These are phyloP conservation scores for Gryllus longicercus DNA, from an alignment of 2,888 invertebrate species.

Conservation along the genomic window DNA sequence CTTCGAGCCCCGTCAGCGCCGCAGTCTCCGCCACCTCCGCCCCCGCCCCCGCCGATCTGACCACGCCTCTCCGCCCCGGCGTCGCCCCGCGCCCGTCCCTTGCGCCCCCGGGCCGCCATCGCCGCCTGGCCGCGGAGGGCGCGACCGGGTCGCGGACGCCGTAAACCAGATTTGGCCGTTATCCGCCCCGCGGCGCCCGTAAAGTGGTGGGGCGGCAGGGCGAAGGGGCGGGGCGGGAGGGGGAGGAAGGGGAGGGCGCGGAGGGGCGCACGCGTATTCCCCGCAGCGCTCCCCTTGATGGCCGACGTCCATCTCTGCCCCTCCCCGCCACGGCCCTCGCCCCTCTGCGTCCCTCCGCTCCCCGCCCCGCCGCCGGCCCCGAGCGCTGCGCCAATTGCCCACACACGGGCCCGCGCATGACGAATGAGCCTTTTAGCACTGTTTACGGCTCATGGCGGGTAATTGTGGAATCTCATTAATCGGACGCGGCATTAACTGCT, in stretches of 20 bases:
- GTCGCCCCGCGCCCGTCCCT: background rate
- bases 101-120: background rate
- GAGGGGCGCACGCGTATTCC: background rate
- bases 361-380: too few relatives aligned
- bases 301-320: background rate
- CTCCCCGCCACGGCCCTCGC: too few relatives aligned
- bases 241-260: background rate
- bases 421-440: too few relatives aligned
- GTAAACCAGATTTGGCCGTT: conserved; percentile 17
- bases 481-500: too few relatives aligned
- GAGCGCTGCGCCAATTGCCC: too few relatives aligned
- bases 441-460: too few relatives aligned
- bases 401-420: too few relatives aligned
- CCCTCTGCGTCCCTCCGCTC: too few relatives aligned
- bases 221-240: background rate
- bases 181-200: conserved; percentile 1
- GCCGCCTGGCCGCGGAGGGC: background rate
- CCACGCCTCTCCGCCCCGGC: background rate
- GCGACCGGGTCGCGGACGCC: conserved; percentile 17
- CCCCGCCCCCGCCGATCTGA: background rate
- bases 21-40: too few relatives aligned
- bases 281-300: background rate
- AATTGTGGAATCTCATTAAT: too few relatives aligned
- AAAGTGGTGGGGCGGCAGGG: background rate
- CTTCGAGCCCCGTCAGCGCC: too few relatives aligned